Evolutionary conservation across 2,797 vertebrate genomes (phyloP), one percentile per base, ranked within the genome.

Genomic region (Syngnathus rostellatus): DNA sequence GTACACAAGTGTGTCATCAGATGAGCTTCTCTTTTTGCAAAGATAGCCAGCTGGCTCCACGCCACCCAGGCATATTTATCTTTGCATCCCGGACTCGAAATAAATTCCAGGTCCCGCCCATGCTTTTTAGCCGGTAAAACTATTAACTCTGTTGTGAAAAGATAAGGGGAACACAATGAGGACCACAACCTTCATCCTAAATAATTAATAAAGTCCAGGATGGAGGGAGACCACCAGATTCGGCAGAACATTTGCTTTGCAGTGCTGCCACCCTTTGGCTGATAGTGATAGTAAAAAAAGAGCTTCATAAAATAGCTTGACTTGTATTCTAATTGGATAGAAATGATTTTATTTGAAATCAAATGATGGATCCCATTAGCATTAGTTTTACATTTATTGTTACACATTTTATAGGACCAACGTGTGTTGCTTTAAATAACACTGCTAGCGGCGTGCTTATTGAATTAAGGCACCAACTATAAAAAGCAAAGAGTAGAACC

Each of bases 211-310:
- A 3, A 21, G 50, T 51, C 50, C 21, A 8, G n/a, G 59, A 8
- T 45, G 46, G 55, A n/a, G 64, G 48, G 55, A n/a, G 64, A 45
- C 11, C 1, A 3, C 2, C 55, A 23, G 53, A 1, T 37, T 58
- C 14, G 48, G 0, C 63, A 10, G n/a, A 9, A 68, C 55, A 62
- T 71, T 79, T 71, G 64, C 71, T 73, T 71, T 68, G 67, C 63
- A 70, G 67, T 88, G 82, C 87, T 88, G 86, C 88, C 87, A 77
- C 79, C 66, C 60, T 40, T 46, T 83, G 89, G 78, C 54, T 0
- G 39, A 75, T n/a, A 46, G 46, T 66, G 67, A 73, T 41, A 57
- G 25, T 14, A 6, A 38, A 38, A 6, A 31, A 2, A 16, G 31
- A 31, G 3, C 31, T 31, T 31, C 31, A 31, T 46, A 46, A 46